Base-by-base conservation (phyloP, 2,113 vertebrate species). In the Catharus fuscescens region DNA sequence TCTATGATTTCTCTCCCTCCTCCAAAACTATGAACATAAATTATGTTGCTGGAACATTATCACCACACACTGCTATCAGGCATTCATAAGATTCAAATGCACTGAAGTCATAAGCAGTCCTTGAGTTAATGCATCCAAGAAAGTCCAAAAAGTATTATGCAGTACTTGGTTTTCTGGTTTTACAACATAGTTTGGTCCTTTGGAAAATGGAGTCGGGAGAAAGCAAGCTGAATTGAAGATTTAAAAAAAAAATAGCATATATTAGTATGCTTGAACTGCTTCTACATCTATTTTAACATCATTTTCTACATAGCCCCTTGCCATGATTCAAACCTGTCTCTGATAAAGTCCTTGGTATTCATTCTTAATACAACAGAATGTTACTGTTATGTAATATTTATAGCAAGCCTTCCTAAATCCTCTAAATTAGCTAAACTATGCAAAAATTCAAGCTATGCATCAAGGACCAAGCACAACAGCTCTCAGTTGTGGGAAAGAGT, bases 391-490 rank as follows among this genome's bases (percentile, higher is more conserved):
- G 1, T 93, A 95, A 95, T 95, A 97, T 91, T 96, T 94, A 93
- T 90, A 93, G 53, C 67, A 89, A 80, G 42, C 59, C 82, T 96
- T 93, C 66, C 64, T 69, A 96, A 97, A 93, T 83, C 94, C 94
- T 72, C 89, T 69, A 94, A 95, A 95, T 95, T 95, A 91, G 83
- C 74, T 88, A 88, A 95, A 95, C 66, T 88, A 92, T 95, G 91
- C 91, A 97, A 93, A 97, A 96, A 93, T 95, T 88, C 81, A 88
- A 96, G 91, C 82, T 94, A 96, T 93, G 93, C 82, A 90, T 87
- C 80, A 78, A 73, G 69, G 71, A 93, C 87, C 76, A 85, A 92
- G 74, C 67, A 91, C 84, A 96, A 88, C 69, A 94, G 80, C 65
- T 92, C 86, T 95, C 85, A 95, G 65, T 62, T 92, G 80, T 93